phyloP scores from a whole-genome alignment of 2,888 invertebrate species.

The Aphrophora alni region DNA sequence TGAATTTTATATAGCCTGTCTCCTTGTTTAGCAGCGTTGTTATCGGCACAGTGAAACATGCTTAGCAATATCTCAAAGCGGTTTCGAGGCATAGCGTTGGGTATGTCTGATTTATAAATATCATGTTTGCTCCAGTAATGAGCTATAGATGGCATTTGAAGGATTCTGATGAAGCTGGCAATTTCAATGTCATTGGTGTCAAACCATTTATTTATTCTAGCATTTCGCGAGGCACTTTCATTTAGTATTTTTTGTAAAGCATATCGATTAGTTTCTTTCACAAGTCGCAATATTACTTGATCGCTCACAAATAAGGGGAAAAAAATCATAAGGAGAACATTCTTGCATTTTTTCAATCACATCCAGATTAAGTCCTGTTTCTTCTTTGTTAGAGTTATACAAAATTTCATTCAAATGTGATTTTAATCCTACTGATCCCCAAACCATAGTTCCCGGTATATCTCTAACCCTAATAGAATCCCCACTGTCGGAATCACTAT shows the following conservation, averaged over 20 bases:
- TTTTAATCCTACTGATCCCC: too few species aligned
- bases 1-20: slow-evolving; percentile 2
- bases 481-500: too few species aligned
- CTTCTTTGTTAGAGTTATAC: slow-evolving; percentile 13
- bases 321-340: not conserved
- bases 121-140: not conserved
- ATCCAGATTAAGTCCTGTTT: not conserved
- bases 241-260: not conserved
- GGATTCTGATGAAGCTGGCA: not conserved
- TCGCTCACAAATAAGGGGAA: not conserved
- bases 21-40: not conserved
- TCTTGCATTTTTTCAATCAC: not conserved
- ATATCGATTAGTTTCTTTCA: not conserved
- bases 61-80: not conserved
- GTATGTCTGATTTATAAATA: not conserved
- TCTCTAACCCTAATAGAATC: too few species aligned
- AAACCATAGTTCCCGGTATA: too few species aligned
- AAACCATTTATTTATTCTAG: not conserved
- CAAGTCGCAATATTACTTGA: not conserved
- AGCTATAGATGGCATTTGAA: not conserved
- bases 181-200: not conserved
- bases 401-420: too few species aligned
- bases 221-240: not conserved
- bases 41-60: slow-evolving; percentile 2
- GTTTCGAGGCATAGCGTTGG: not conserved